Evolutionary conservation across 2,113 vertebrate species (phyloP), one percentile per base, ranked within the genome.

Genomic region (Cervus canadensis): DNA sequence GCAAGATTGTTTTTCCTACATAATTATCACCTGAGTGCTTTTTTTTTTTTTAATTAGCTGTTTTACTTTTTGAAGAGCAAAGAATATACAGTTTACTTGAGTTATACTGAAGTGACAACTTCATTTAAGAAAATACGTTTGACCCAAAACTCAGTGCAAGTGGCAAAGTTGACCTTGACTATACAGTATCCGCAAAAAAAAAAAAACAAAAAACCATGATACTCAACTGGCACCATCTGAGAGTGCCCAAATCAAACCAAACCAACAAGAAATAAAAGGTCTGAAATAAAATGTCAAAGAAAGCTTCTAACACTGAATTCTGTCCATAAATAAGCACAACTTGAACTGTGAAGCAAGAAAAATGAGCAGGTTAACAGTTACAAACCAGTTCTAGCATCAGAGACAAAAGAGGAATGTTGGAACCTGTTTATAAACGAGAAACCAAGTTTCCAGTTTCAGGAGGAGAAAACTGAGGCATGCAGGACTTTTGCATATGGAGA

Each of bases 321-420:
- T 98, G 98, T 98, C 96, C 96, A 98, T 99, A 99, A 98, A 99
- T 99, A 99, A 99, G 99, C 99, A 99, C 98, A 99, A 99, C 99
- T 96, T 16, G 99, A 99, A 99, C 99, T 98, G 99, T 57, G 98
- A 98, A 98, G 98, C 40, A 98, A 99, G 98, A 98, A 98, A 98
- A 98, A 96, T 95, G 98, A 98, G 97, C 81, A 94, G 99, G 98
- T 95, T 98, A 99, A 99, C 98, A 98, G 98, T 99, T 98, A 98
- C 98, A 98, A 99, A 98, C 98, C 98, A 98, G 98, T 98, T 99
- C 98, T 99, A 99, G 99, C 99, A 99, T 99, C 95, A 97, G 99
- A 99, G 99, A 99, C 99, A 99, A 99, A 99, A 98, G 98, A 99
- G 99, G 99, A 99, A 99, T 99, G 99, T 99, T 99, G 99, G 98